Evolutionary conservation across 1,140 invertebrate genomes (phyloP).

Genomic region (Coboldia fuscipes): DNA sequence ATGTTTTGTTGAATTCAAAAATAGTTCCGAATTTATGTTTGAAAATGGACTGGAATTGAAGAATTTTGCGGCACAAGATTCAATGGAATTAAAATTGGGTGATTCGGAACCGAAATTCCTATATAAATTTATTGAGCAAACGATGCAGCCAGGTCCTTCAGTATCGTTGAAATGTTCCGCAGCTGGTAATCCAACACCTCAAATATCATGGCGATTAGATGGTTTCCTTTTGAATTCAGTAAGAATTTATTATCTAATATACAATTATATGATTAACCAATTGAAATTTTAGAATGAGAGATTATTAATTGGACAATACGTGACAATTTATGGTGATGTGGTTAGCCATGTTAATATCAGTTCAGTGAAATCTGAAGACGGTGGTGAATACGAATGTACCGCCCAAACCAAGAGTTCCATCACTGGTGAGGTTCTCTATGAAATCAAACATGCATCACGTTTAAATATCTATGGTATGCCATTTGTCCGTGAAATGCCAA

Average conservation of each 20-base stretch:
- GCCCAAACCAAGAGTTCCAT: slow-evolving; percentile 29
- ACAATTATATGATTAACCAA: slow-evolving; percentile 4
- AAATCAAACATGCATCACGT: slow-evolving; percentile 28
- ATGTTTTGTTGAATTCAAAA: slow-evolving; percentile 39
- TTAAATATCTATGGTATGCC: slow-evolving; percentile 48
- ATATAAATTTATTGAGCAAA: slow-evolving; percentile 64
- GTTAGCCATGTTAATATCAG: slow-evolving; percentile 54
- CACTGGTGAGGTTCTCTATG: slow-evolving; percentile 26
- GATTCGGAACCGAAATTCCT: slow-evolving; percentile 44
- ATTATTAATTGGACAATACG: slow-evolving; percentile 39
- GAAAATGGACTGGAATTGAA: neutral
- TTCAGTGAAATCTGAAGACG: slow-evolving; percentile 41
- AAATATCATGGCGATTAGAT: slow-evolving; percentile 57
- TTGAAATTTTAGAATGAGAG: slow-evolving; percentile 27
- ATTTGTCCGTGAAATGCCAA: slow-evolving; percentile 39
- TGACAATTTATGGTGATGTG: slow-evolving; percentile 42
- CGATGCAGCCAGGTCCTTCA: slow-evolving; percentile 53
- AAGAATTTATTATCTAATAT: neutral
- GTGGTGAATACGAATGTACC: slow-evolving; percentile 46
- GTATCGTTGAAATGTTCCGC: slow-evolving; percentile 59
- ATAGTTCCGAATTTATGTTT: neutral
- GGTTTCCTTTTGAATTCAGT: slow-evolving; percentile 28
- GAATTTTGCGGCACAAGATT: neutral
- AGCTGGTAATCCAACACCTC: slow-evolving; percentile 63
- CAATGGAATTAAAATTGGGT: neutral